Evolutionary conservation across 2,888 invertebrate species (phyloP).

Genomic region (Atethmia centrago): DNA sequence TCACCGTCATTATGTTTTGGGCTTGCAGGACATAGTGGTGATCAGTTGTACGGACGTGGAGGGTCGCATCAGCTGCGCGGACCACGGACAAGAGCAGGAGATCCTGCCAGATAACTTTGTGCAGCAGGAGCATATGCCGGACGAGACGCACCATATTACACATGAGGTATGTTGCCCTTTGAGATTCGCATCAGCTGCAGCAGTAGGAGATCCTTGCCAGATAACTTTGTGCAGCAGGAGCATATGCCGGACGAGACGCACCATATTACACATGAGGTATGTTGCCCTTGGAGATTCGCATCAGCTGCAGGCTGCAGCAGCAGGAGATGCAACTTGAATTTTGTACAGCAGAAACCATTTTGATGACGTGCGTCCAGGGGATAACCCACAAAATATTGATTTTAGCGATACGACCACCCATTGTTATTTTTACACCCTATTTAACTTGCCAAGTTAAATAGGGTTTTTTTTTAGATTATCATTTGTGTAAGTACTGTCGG

Average conservation of each 20-base stretch:
- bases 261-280: constrained; percentile 86
- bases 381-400: no score
- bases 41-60: constrained; percentile 78
- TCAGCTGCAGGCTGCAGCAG: constrained; percentile 82
- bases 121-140: constrained; percentile 73
- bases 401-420: no score
- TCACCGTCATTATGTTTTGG: neutral
- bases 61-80: constrained; percentile 76
- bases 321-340: constrained; percentile 87
- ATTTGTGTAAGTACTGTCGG: no score
- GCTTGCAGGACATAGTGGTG: constrained; percentile 82
- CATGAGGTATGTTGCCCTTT: constrained; percentile 82
- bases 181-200: constrained; percentile 77
- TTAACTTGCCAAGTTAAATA: no score
- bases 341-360: constrained; percentile 72
- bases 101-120: constrained; percentile 86
- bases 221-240: constrained; percentile 80
- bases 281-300: constrained; percentile 60
- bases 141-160: constrained; percentile 83
- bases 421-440: no score
- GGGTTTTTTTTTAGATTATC: no score
- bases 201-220: constrained; percentile 85
- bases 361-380: no score
- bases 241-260: constrained; percentile 77
- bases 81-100: constrained; percentile 80